phyloP scores from a whole-genome alignment of 2,888 invertebrate genomes.

The Girardia tigrina region DNA sequence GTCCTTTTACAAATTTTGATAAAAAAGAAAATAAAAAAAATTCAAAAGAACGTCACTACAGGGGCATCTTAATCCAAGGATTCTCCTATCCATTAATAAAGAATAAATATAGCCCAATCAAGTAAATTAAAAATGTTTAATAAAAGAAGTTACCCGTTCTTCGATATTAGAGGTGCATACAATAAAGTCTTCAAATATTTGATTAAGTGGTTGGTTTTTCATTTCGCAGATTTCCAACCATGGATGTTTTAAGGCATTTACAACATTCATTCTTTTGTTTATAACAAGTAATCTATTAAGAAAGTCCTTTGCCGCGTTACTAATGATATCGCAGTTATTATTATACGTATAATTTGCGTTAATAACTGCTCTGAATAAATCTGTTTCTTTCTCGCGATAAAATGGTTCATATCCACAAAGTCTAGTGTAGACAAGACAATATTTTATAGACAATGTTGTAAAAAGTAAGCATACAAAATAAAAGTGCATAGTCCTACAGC shows the following conservation, averaged over 20 bases:
- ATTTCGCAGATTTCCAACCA: background rate
- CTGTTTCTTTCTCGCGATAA: background rate
- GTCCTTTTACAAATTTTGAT: too few species aligned
- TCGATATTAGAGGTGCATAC: background rate
- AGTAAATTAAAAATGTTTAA: background rate
- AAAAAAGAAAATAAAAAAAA: too few species aligned
- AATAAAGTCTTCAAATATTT: background rate
- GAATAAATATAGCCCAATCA: too few species aligned
- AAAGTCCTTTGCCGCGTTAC: background rate
- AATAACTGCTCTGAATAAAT: background rate
- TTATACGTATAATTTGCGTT: background rate
- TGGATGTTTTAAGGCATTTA: background rate
- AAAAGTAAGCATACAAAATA: background rate
- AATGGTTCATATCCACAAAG: slow-evolving; percentile 14
- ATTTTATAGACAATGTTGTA: background rate
- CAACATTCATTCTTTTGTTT: background rate
- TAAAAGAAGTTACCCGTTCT: background rate
- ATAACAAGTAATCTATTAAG: background rate
- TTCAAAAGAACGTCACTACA: too few species aligned
- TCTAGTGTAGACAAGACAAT: background rate
- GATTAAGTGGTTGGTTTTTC: background rate
- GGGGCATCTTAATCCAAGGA: too few species aligned
- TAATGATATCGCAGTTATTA: background rate
- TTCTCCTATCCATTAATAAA: too few species aligned
- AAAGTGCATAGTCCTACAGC: background rate